These are phyloP conservation scores for Salpingus planirostris DNA, from an alignment of 2,888 invertebrate genomes.

Conservation along the genomic window DNA sequence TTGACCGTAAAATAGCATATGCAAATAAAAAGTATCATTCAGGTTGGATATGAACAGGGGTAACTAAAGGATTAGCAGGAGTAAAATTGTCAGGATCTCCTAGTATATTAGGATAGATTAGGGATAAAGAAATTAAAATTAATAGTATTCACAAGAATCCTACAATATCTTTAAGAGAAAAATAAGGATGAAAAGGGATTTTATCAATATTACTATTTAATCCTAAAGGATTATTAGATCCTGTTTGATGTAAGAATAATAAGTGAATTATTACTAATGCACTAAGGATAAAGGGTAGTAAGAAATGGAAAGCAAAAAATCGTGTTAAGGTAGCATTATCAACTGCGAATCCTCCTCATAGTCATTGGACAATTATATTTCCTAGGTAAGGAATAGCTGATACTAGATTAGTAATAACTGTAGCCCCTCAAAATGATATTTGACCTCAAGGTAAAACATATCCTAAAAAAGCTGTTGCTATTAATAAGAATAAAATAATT, in stretches of 20 bases:
- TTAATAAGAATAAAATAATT: conserved; percentile 56
- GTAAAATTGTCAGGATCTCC: conserved; percentile 68
- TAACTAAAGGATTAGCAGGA: conserved; percentile 58
- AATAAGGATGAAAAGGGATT: conserved; percentile 61
- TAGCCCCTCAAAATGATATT: conserved; percentile 72
- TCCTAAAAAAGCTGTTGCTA: conserved; percentile 67
- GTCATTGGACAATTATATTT: conserved; percentile 53
- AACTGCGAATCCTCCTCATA: conserved; percentile 69
- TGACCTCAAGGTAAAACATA: conserved; percentile 72
- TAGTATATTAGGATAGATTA: conserved; percentile 51
- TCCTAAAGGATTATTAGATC: conserved; percentile 60
- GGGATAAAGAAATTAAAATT: conserved; percentile 45
- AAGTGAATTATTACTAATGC: conserved; percentile 55
- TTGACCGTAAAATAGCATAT: conserved; percentile 70
- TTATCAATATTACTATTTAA: conserved; percentile 56
- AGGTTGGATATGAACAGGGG: conserved; percentile 69
- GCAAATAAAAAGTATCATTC: conserved; percentile 82
- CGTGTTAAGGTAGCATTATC: conserved; percentile 65
- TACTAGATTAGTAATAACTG: conserved; percentile 49
- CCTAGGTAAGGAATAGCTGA: conserved; percentile 66
- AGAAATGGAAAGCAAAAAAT: conserved; percentile 66
- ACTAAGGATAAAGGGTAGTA: conserved; percentile 59
- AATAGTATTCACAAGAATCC: conserved; percentile 51
- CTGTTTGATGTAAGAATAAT: conserved; percentile 57
- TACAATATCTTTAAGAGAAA: conserved; percentile 53